phyloP scores from a whole-genome alignment of 2,888 invertebrate species.

The Drosophila setosimentum region DNA sequence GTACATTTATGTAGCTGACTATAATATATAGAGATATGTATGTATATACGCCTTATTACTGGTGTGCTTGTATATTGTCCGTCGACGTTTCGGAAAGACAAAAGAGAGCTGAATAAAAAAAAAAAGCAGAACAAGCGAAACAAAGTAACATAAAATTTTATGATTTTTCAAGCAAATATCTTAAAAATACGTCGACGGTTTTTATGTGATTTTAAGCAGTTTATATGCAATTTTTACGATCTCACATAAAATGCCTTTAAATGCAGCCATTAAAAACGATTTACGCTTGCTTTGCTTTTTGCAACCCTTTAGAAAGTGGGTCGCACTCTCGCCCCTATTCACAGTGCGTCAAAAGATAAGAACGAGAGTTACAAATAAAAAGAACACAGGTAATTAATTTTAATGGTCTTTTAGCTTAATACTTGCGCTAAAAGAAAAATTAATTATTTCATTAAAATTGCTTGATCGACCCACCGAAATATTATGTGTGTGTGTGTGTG shows the following conservation, averaged over 20 bases:
- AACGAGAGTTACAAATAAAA: constrained; percentile 44
- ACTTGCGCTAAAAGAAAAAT: constrained; percentile 18
- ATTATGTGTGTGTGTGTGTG: constrained; percentile 1
- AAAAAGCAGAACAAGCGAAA: constrained; percentile 48
- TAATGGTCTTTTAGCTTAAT: constrained; percentile 46
- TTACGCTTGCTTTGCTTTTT: constrained; percentile 60
- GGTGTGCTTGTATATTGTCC: constrained; percentile 45
- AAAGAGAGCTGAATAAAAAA: constrained; percentile 19
- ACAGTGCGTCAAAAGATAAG: constrained; percentile 47
- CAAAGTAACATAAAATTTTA: constrained; percentile 71
- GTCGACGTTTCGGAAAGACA: constrained; percentile 36
- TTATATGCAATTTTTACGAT: constrained; percentile 79
- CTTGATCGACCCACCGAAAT: constrained; percentile 15
- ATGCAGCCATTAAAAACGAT: constrained; percentile 80
- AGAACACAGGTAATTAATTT: constrained; percentile 71
- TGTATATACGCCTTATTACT: constrained; percentile 46
- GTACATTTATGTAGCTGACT: constrained; percentile 39
- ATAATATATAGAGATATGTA: constrained; percentile 49
- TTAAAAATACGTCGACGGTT: constrained; percentile 63
- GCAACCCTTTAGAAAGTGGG: constrained; percentile 50
- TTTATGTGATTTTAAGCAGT: constrained; percentile 80
- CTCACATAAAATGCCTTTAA: constrained; percentile 73
- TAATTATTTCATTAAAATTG: constrained; percentile 28
- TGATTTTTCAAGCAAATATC: constrained; percentile 58
- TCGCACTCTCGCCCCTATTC: constrained; percentile 7